Conservation (phyloP, 2,888 invertebrate genomes). For the Philaethria dido region DNA sequence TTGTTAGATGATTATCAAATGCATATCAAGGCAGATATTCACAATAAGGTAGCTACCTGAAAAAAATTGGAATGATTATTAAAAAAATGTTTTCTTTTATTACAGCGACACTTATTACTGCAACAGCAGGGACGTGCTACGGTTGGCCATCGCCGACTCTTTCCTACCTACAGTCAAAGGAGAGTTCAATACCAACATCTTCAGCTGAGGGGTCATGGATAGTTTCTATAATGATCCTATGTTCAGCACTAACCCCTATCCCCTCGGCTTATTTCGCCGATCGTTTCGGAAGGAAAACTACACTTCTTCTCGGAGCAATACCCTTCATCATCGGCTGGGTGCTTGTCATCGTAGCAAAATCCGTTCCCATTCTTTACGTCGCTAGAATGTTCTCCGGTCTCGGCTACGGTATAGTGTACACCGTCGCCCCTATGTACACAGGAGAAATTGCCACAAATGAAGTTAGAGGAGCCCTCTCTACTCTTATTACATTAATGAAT, state of each 20-base stretch:
- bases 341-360: constrained; percentile 83
- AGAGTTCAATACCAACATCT: constrained; percentile 78
- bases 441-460: constrained; percentile 86
- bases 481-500: constrained; percentile 83
- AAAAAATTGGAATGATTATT: neutral
- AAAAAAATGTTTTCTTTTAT: constrained; percentile 52
- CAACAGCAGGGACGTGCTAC: constrained; percentile 81
- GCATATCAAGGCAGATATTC: neutral
- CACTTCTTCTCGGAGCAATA: constrained; percentile 84
- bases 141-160: constrained; percentile 86
- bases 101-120: constrained; percentile 80
- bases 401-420: constrained; percentile 85
- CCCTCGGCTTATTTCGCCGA: constrained; percentile 86
- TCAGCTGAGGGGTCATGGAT: constrained; percentile 84
- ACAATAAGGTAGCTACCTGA: neutral
- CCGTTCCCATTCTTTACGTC: constrained; percentile 82
- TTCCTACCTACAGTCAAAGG: constrained; percentile 71
- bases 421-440: constrained; percentile 85
- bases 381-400: constrained; percentile 86
- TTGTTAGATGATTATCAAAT: too few species aligned
- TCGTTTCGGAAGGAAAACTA: constrained; percentile 86
- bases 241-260: constrained; percentile 85
- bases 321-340: constrained; percentile 86
- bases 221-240: constrained; percentile 86
- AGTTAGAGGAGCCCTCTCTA: constrained; percentile 85